phyloP scores from a whole-genome alignment of 2,797 vertebrate genomes.

The Acridotheres tristis region DNA sequence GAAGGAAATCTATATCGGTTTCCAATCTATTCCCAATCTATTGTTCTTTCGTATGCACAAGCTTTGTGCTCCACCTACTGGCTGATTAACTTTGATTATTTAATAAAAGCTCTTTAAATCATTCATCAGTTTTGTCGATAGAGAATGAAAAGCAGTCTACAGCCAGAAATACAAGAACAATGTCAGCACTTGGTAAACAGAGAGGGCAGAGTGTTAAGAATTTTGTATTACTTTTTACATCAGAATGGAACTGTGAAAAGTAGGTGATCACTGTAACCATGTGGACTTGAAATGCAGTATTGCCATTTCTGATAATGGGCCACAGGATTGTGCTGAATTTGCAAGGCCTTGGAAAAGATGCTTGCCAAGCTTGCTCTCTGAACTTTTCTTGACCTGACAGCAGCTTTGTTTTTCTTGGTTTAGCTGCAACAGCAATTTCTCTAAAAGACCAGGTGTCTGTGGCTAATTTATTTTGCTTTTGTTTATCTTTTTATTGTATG shows the following conservation, averaged over 20 bases:
- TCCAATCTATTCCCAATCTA: neutral
- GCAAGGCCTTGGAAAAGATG: neutral
- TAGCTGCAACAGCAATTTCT: neutral
- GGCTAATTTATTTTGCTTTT: neutral
- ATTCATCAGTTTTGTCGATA: neutral
- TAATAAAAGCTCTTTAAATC: neutral
- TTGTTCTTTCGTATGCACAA: neutral
- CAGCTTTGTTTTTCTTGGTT: neutral
- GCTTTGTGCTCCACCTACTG: constrained; percentile 59
- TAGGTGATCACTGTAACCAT: neutral
- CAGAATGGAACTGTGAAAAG: neutral
- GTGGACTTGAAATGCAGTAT: neutral
- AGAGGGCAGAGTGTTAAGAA: neutral
- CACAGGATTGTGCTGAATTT: neutral
- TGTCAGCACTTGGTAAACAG: neutral
- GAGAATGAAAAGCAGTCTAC: neutral
- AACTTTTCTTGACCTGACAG: neutral
- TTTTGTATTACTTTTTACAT: neutral
- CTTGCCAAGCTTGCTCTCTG: neutral
- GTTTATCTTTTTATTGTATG: neutral
- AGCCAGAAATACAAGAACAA: neutral
- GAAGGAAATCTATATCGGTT: neutral
- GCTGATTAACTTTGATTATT: constrained; percentile 1
- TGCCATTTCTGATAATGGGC: neutral
- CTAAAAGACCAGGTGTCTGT: neutral